Percentiles rank a stretch among this genome's conserved stretches.
Evolutionary conservation across 30 jellyfish, hydroid and myxozoan genomes (phyloP).

Genomic region (Turritopsis rubra): DNA sequence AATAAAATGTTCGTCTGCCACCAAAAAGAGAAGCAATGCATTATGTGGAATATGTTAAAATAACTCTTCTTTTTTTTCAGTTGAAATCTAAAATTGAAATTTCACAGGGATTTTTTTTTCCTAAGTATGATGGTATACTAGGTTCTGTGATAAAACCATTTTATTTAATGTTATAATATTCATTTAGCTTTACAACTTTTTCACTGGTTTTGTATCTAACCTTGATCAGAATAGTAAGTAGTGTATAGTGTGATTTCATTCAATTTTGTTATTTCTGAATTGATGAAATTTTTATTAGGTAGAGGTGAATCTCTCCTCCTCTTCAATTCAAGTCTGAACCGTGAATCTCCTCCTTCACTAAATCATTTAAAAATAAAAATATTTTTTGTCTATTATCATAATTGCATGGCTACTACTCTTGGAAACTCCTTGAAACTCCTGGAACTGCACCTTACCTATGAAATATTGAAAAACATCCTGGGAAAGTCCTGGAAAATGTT

Average conservation of each 20-base stretch:
- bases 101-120: not conserved
- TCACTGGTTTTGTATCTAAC: constrained; percentile 55
- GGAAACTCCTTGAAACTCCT: too few species aligned
- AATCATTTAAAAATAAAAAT: too few species aligned
- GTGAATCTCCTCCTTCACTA: not conserved
- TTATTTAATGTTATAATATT: not conserved
- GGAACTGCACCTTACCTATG: too few species aligned
- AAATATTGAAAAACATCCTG: too few species aligned
- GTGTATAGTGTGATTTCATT: constrained; percentile 2
- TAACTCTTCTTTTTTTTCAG: not conserved
- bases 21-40: not conserved
- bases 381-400: too few species aligned
- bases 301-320: not conserved
- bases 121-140: not conserved
- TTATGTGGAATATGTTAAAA: too few species aligned
- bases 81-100: not conserved
- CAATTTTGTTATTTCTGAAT: not conserved
- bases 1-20: not conserved
- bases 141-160: not conserved
- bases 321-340: not conserved
- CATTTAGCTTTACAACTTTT: constrained; percentile 53
- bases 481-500: too few species aligned
- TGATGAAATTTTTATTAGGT: not conserved
- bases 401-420: too few species aligned
- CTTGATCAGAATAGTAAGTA: constrained; percentile 13